These are phyloP conservation scores for Galbula dea DNA, from an alignment of 2,113 vertebrate species.

Conservation along the genomic window DNA sequence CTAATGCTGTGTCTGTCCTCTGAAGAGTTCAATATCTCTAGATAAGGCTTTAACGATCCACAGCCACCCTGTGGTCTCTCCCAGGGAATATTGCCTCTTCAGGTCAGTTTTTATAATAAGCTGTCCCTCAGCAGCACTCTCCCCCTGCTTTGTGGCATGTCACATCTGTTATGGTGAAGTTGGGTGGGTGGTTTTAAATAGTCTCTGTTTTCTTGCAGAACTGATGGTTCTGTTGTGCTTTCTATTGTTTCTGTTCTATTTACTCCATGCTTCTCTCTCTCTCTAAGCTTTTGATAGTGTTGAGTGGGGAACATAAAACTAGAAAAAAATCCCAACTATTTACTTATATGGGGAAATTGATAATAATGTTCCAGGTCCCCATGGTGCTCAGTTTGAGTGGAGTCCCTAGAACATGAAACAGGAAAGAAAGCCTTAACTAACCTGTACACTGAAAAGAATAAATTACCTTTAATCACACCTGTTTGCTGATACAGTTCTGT, in stretches of 20 bases:
- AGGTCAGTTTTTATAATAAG: constrained; percentile 70
- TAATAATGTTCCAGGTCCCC: not conserved
- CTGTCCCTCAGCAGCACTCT: constrained; percentile 7
- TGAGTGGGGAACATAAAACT: not conserved
- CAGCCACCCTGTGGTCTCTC: constrained; percentile 53
- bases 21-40: constrained; percentile 60
- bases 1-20: constrained; percentile 63
- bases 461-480: not conserved
- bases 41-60: constrained; percentile 69
- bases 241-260: constrained; percentile 21
- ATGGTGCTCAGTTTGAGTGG: not conserved
- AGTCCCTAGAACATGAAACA: not conserved
- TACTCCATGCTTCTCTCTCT: not conserved
- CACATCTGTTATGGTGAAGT: constrained; percentile 38
- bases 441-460: not conserved
- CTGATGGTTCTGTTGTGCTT: not conserved
- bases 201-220: constrained; percentile 51
- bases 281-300: not conserved
- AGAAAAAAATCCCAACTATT: not conserved
- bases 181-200: constrained; percentile 66
- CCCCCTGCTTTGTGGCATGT: not conserved
- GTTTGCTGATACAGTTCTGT: not conserved
- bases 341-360: not conserved
- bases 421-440: not conserved
- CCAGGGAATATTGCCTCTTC: constrained; percentile 72